phyloP scores from a whole-genome alignment of 2,113 vertebrate species.

The Cyanistes caeruleus region DNA sequence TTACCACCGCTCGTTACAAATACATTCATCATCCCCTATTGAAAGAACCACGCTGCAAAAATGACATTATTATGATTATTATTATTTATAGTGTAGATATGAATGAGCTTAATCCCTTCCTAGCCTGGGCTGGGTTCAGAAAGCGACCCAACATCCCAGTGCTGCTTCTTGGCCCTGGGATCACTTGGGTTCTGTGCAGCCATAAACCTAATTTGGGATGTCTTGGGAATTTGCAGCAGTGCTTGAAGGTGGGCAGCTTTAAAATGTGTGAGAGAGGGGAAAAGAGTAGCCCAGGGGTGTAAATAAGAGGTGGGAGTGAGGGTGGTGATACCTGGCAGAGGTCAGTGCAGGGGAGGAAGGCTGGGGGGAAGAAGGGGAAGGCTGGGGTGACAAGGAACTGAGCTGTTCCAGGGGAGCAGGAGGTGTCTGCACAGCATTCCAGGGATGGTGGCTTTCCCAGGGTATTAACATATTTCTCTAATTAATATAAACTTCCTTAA shows the following conservation, averaged over 20 bases:
- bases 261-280: not conserved
- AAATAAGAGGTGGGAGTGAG: not conserved
- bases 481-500: not conserved
- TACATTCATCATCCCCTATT: not conserved
- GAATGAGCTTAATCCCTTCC: not conserved
- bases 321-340: not conserved
- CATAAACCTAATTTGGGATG: not conserved
- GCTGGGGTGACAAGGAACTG: not conserved
- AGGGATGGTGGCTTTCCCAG: not conserved
- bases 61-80: not conserved
- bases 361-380: too few relatives aligned
- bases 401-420: not conserved
- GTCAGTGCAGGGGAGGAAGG: not conserved
- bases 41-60: not conserved
- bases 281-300: not conserved
- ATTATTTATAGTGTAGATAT: constrained; percentile 16
- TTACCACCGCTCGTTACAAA: not conserved
- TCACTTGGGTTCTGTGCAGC: not conserved
- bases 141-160: not conserved
- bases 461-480: not conserved
- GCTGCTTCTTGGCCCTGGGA: not conserved
- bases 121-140: not conserved
- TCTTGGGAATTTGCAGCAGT: not conserved
- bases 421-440: not conserved
- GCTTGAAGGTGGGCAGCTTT: not conserved